Conservation (phyloP, 2,797 vertebrate species). For the Poecilia picta region DNA sequence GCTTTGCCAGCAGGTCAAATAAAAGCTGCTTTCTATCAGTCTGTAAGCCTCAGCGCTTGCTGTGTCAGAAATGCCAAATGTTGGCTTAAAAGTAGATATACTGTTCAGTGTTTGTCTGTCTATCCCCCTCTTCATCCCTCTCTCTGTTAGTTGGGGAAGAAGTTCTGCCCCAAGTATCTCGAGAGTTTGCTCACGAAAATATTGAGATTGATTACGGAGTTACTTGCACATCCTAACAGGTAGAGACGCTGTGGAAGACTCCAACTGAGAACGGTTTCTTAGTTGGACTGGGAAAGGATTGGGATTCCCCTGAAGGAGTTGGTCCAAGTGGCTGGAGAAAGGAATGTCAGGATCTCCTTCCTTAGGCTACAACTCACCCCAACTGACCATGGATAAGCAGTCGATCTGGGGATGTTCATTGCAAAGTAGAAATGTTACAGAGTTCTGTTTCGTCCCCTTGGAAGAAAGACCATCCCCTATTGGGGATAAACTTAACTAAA, state of each 20-base stretch:
- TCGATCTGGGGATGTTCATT: neutral
- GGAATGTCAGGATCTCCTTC: neutral
- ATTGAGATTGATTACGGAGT: neutral
- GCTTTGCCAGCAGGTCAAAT: slow-evolving; percentile 59
- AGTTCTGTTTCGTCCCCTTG: no score
- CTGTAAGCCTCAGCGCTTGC: slow-evolving; percentile 25
- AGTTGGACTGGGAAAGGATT: neutral
- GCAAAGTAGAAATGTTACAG: no score
- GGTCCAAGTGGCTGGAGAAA: neutral
- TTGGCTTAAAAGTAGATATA: slow-evolving; percentile 6
- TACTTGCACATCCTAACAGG: neutral
- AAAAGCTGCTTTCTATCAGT: slow-evolving; percentile 47
- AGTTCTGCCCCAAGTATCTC: neutral
- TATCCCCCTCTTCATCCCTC: neutral
- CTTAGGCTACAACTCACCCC: neutral
- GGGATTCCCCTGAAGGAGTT: neutral
- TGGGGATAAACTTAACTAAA: neutral
- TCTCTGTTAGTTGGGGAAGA: neutral
- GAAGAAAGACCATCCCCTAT: neutral
- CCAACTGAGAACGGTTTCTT: neutral
- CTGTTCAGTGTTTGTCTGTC: slow-evolving; percentile 14
- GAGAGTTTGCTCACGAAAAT: neutral
- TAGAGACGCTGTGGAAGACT: neutral
- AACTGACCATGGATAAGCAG: neutral
- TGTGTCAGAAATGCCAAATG: slow-evolving; percentile 30